Evolutionary conservation across 2,888 invertebrate species (phyloP).

Genomic region (Ligdia adustata): DNA sequence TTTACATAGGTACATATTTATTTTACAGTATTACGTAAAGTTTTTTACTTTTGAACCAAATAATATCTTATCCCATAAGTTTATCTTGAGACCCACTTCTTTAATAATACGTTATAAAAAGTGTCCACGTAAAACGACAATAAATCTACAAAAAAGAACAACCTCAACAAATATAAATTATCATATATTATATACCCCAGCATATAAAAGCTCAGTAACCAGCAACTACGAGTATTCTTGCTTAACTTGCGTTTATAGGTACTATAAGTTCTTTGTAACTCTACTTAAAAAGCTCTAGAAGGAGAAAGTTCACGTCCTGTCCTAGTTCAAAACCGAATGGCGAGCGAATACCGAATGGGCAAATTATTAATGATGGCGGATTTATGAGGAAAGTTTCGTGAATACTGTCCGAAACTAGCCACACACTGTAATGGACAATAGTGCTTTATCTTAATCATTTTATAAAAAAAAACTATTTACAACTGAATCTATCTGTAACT

Average conservation of each 20-base stretch:
- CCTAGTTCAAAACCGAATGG: slow-evolving; percentile 27
- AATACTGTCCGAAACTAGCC: slow-evolving; percentile 57
- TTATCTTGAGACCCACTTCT: no score
- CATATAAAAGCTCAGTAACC: slow-evolving; percentile 3
- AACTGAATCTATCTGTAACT: background rate
- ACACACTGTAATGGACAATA: slow-evolving; percentile 21
- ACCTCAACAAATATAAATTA: slow-evolving; percentile 8
- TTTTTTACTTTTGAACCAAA: no score
- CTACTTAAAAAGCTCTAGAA: slow-evolving; percentile 20
- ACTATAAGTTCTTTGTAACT: slow-evolving; percentile 16
- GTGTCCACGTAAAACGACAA: background rate
- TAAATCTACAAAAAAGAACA: background rate
- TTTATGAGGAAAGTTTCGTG: slow-evolving; percentile 66
- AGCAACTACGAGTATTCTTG: slow-evolving; percentile 14
- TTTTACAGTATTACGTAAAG: no score
- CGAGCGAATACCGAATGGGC: slow-evolving; percentile 52
- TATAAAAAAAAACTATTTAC: background rate
- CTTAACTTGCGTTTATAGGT: slow-evolving; percentile 14
- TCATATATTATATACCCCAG: slow-evolving; percentile 7
- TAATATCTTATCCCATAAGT: no score
- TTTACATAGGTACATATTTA: no score
- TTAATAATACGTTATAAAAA: no score
- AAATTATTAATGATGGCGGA: slow-evolving; percentile 67
- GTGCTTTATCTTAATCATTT: no score
- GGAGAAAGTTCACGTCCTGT: slow-evolving; percentile 17